Evolutionary conservation across 2,797 vertebrate species (phyloP), one percentile per base, ranked within the genome.

Genomic region (Chromobotia macracanthus): DNA sequence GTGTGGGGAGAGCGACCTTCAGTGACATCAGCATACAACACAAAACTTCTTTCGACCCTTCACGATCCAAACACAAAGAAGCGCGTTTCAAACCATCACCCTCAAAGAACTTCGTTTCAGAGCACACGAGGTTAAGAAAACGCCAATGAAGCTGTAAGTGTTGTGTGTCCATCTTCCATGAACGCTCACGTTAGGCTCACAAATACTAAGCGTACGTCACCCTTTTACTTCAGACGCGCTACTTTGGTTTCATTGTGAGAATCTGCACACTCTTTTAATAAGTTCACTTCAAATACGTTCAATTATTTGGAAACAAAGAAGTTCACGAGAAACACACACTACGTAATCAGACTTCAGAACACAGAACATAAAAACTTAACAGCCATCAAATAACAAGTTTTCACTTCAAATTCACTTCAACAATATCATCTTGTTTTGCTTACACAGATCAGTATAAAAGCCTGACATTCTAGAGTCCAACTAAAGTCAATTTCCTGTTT

Each of bases 21-120:
- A 75, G 79, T 66, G 75, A 60, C 72, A 91, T 92, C 91, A 87
- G 77, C 90, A 92, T 88, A 61, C 11, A 38, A 83, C 86, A 91
- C 89, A 92, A 90, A 86, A 86, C 56, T 38, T 79, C 88, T 88
- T 89, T 92, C 86, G 7, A 2, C 41, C 56, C 80, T 82, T 84
- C 10, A n/a, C 21, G 19, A 50, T 31, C 50, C 60, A 18, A 65
- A 60, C 75, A 81, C 74, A 80, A 76, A 79, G 53, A 44, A 41
- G 71, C 81, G 2, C 5, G 31, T 31, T 31, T 2, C 31, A 31
- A 31, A 31, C 5, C 56, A 5, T 55, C 70, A 58, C 19, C 16
- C 48, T 56, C 58, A 41, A 21, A 68, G 69, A 82, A 67, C 68
- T 51, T 66, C 48, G 13, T 53, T 71, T 68, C n/a, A 75, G 11